Percentiles rank a stretch among this genome's conserved stretches.
Evolutionary conservation across 2,797 vertebrate species (phyloP).

Genomic region (Strix occidentalis): DNA sequence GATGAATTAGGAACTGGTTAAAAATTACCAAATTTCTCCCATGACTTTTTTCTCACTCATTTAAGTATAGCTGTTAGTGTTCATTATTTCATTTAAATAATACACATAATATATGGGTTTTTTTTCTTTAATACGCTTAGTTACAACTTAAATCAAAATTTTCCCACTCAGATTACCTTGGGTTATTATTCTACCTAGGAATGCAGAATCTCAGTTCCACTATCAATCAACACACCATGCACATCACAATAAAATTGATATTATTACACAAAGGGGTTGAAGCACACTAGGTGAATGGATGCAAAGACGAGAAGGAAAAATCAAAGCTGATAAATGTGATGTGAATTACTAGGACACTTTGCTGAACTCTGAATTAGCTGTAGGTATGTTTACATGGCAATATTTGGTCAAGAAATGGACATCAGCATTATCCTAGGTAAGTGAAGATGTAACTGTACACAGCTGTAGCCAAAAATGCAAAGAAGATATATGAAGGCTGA

Average conservation of each 20-base stretch:
- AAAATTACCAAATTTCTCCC: not conserved
- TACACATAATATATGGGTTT: accelerated
- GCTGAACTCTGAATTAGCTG: not conserved
- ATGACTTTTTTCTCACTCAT: not conserved
- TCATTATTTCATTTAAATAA: not conserved
- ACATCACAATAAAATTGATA: not conserved
- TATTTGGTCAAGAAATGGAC: not conserved
- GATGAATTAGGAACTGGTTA: not conserved
- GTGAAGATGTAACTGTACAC: not conserved
- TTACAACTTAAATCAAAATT: not conserved
- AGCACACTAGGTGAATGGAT: not conserved
- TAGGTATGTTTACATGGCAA: not conserved
- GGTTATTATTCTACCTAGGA: not conserved
- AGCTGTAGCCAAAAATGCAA: not conserved
- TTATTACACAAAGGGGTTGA: not conserved
- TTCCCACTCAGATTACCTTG: not conserved
- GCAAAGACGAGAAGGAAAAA: not conserved
- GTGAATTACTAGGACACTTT: not conserved
- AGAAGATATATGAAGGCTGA: not conserved
- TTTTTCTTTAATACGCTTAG: not conserved
- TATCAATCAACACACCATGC: not conserved
- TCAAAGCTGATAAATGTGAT: not conserved
- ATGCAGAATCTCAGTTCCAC: not conserved
- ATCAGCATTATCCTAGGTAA: not conserved
- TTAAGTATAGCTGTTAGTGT: not conserved